phyloP scores from a whole-genome alignment of 2,113 vertebrate genomes.

The Parotia lawesii region DNA sequence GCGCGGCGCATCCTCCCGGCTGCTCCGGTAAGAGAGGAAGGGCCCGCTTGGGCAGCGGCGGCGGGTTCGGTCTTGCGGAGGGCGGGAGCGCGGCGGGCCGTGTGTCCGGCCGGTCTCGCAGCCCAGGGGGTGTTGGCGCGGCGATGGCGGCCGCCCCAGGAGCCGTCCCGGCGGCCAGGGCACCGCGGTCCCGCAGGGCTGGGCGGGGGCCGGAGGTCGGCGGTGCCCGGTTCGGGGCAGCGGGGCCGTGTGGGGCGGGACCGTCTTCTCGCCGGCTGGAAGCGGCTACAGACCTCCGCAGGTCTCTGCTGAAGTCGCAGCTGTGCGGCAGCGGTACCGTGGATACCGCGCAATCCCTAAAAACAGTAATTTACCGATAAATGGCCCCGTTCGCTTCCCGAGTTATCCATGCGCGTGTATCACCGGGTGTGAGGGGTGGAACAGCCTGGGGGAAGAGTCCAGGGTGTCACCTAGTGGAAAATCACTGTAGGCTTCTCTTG shows the following conservation, averaged over 20 bases:
- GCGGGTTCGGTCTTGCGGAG: too few species aligned
- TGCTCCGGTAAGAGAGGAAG: neutral
- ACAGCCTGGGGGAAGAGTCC: neutral
- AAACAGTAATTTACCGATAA: fast-evolving
- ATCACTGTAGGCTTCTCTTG: neutral
- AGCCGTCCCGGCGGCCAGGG: neutral
- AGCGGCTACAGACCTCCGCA: fast-evolving
- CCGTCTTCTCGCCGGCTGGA: neutral
- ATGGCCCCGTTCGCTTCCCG: fast-evolving
- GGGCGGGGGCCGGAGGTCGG: neutral
- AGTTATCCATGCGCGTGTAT: fast-evolving
- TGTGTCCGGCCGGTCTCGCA: neutral
- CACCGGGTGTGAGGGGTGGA: fast-evolving
- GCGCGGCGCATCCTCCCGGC: neutral
- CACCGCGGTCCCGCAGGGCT: neutral
- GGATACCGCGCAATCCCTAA: fast-evolving
- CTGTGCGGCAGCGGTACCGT: fast-evolving
- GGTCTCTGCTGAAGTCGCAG: fast-evolving
- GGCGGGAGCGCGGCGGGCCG: neutral
- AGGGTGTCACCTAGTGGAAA: neutral
- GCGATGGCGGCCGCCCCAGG: neutral
- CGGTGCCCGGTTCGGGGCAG: neutral
- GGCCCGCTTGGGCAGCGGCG: neutral
- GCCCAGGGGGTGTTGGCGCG: neutral
- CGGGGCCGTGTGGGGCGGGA: neutral